phyloP scores from a whole-genome alignment of 2,797 vertebrate species.

The Odontamblyopus lacepedii region DNA sequence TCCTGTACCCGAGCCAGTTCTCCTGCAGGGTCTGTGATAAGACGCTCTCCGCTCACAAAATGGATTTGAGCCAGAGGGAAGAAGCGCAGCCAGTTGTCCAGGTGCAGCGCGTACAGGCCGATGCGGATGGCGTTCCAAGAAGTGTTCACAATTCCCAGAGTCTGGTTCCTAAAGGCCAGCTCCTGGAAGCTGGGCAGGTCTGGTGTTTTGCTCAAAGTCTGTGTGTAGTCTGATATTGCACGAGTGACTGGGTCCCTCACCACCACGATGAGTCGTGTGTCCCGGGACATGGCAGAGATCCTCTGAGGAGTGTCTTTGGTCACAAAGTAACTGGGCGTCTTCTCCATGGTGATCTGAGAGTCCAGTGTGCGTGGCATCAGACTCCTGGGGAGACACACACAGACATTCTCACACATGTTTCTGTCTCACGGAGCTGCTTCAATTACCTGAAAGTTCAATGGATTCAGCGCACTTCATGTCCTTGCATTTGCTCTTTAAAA shows the following conservation, averaged over 20 bases:
- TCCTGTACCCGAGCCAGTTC: constrained; percentile 93
- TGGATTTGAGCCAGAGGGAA: constrained; percentile 93
- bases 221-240: constrained; percentile 93
- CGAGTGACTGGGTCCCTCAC: constrained; percentile 91
- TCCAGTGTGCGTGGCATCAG: constrained; percentile 91
- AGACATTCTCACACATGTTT: constrained; percentile 3
- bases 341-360: constrained; percentile 94
- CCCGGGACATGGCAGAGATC: constrained; percentile 87
- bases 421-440: constrained; percentile 9
- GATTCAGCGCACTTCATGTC: constrained; percentile 34
- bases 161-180: constrained; percentile 90
- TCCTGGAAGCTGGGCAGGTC: constrained; percentile 92
- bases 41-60: constrained; percentile 90
- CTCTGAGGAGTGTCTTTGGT: constrained; percentile 86
- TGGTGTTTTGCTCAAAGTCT: constrained; percentile 91
- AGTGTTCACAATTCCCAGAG: constrained; percentile 86
- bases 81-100: constrained; percentile 90
- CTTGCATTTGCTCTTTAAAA: constrained; percentile 41
- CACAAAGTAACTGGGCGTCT: constrained; percentile 94
- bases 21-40: constrained; percentile 90
- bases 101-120: constrained; percentile 88
- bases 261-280: constrained; percentile 91
- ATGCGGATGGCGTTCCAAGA: constrained; percentile 95
- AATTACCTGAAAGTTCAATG: constrained; percentile 18
- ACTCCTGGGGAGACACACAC: constrained; percentile 73